Percentiles rank a stretch among this genome's conserved stretches.
These are phyloP conservation scores for Aleiodes sp. DNA, from an alignment of 1,140 invertebrate species.

Conservation along the genomic window DNA sequence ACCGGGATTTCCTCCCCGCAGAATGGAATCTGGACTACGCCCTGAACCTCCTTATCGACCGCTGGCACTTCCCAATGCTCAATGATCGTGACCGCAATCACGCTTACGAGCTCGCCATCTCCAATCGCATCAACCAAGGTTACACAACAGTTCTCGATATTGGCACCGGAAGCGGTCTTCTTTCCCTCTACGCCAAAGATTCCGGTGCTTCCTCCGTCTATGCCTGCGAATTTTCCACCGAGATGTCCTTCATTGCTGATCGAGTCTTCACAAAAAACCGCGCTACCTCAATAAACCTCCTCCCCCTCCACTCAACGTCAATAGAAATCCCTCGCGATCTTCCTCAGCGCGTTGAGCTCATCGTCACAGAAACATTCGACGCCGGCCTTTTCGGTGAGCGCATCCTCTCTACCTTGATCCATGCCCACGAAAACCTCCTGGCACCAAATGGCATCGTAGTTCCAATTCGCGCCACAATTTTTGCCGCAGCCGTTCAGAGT, in stretches of 20 bases:
- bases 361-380: constrained; percentile 84
- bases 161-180: constrained; percentile 78
- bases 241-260: constrained; percentile 71
- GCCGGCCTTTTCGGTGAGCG: constrained; percentile 80
- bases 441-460: constrained; percentile 64
- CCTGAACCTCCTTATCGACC: constrained; percentile 68
- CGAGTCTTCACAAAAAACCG: constrained; percentile 69
- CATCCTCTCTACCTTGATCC: constrained; percentile 72
- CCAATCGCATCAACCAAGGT: constrained; percentile 65
- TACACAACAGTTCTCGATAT: constrained; percentile 75
- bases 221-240: constrained; percentile 74
- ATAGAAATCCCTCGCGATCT: constrained; percentile 68
- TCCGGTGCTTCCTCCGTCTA: constrained; percentile 68
- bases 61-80: constrained; percentile 86
- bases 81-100: constrained; percentile 78
- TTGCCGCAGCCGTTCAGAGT: constrained; percentile 65
- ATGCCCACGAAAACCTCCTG: constrained; percentile 74
- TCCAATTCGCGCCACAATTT: constrained; percentile 73
- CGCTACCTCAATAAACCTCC: constrained; percentile 53
- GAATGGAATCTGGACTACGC: constrained; percentile 56
- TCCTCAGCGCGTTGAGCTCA: constrained; percentile 70
- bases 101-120: constrained; percentile 73
- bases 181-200: constrained; percentile 73
- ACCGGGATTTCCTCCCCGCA: constrained; percentile 52
- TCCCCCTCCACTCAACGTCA: constrained; percentile 68